These are phyloP conservation scores for Glareola pratincola DNA, from an alignment of 2,113 vertebrate species.

Conservation along the genomic window DNA sequence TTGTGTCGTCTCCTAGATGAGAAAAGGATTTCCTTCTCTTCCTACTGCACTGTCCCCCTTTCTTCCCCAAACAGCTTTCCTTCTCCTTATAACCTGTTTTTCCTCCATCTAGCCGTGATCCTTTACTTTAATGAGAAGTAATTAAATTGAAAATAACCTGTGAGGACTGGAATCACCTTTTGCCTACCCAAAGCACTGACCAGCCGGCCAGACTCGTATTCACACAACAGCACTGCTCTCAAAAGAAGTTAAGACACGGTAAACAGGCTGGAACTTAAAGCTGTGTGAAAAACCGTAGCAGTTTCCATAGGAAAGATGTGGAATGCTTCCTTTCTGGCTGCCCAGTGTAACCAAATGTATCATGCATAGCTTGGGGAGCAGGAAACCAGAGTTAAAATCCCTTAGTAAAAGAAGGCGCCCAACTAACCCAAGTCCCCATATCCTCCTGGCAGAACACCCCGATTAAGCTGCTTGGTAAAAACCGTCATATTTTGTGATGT, in stretches of 20 bases:
- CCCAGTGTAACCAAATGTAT: not conserved
- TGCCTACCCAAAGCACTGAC: not conserved
- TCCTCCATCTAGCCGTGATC: not conserved
- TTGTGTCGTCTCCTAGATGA: not conserved
- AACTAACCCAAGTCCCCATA: not conserved
- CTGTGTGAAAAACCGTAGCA: not conserved
- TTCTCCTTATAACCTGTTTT: not conserved
- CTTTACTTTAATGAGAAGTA: not conserved
- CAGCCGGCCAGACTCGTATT: rapidly evolving
- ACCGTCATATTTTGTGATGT: not conserved
- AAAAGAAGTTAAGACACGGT: not conserved
- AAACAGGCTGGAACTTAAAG: not conserved
- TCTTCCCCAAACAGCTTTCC: not conserved
- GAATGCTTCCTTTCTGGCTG: not conserved
- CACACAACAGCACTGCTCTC: not conserved
- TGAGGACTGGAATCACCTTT: not conserved
- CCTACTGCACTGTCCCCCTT: not conserved
- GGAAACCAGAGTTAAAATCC: not conserved
- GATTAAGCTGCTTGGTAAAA: not conserved
- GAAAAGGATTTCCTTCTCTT: not conserved
- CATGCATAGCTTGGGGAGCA: not conserved
- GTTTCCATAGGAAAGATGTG: not conserved
- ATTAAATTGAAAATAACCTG: not conserved
- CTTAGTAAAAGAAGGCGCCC: not conserved
- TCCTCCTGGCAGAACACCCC: not conserved